Base-by-base conservation (phyloP, 2,113 vertebrate species). In the Ceyx cyanopectus region DNA sequence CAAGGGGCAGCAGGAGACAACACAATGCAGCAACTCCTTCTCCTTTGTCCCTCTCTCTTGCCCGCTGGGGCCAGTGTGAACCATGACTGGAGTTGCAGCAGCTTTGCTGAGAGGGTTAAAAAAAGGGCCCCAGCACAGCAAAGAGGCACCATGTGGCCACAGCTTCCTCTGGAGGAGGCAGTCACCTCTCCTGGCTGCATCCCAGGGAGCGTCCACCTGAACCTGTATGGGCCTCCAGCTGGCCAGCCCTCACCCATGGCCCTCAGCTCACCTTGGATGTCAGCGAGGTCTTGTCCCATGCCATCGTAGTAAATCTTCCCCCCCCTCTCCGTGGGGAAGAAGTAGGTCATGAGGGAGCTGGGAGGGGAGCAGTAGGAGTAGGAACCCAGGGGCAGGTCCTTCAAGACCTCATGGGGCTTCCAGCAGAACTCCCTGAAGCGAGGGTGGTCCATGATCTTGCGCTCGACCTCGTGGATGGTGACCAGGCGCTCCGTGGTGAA, bases 241-340 rank as follows among this genome's bases (percentile, higher is more conserved):
- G 0, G 4, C 20, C 77, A 74, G 40, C 58, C 68, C 41, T 37
- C 1, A 0, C 68, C 86, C 57, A 8, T 0, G 0, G 34, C 73
- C 48, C 54, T 21, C 77, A 13, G 90, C 98, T 97, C 95, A 99
- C 99, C 99, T 80, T 98, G 98, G 83, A 99, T 98, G 96, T 99
- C 99, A 9, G 99, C 99, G 60, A 99, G 97, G 85, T 99, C 99
- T 58, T 99, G 98, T 27, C 99, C 99, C 98, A 99, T 98, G 93
- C 99, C 99, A 4, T 99, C 99, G 0, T 99, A 99, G 96, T 99
- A 99, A 85, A 99, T 99, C 95, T 99, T 99, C 51, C 99, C 99
- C 6, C 98, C 99, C 79, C 98, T 97, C 95, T 99, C 99, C 0
- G 99, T 99, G 92, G 99, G 99, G 95, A 99, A 99, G 92, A 99